Percentiles rank a stretch among this genome's conserved stretches.
Conservation (phyloP, 2,888 invertebrate genomes). For the Aleiodes testaceus region DNA sequence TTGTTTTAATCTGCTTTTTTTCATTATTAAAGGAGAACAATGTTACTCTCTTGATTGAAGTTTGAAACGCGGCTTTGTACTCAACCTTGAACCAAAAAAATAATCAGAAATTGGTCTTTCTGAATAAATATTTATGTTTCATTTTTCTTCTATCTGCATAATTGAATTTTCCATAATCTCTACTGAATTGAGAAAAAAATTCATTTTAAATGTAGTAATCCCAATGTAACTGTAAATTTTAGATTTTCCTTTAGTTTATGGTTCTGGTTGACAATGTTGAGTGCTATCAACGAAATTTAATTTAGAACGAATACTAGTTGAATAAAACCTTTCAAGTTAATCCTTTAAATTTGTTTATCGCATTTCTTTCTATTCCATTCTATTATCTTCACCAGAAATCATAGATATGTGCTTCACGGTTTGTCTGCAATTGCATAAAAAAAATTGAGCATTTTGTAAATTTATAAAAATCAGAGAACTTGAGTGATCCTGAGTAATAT, state of each 20-base stretch:
- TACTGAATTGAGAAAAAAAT: conserved; percentile 24
- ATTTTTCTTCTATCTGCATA: no score
- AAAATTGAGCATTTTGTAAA: conserved; percentile 59
- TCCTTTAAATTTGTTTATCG: conserved; percentile 18
- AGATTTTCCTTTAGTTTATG: conserved; percentile 20
- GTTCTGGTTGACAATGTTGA: conserved; percentile 7
- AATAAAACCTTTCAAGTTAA: conserved; percentile 20
- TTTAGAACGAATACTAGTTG: neutral
- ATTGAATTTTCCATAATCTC: neutral
- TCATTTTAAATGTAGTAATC: conserved; percentile 1
- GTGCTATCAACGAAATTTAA: neutral
- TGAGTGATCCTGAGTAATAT: neutral
- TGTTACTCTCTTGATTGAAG: neutral
- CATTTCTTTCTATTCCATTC: conserved; percentile 42
- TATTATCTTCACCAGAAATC: conserved; percentile 4
- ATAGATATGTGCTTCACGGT: conserved; percentile 50
- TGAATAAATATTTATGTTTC: neutral
- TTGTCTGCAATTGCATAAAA: conserved; percentile 47
- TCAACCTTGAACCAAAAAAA: conserved; percentile 39
- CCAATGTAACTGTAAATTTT: conserved; percentile 15
- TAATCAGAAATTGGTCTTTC: conserved; percentile 18
- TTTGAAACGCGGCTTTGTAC: conserved; percentile 49
- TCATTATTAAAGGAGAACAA: conserved; percentile 11
- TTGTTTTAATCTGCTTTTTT: conserved; percentile 31
- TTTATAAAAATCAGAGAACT: conserved; percentile 45